phyloP scores from a whole-genome alignment of 1,140 invertebrate species.

The Gonatopus flavifemur region DNA sequence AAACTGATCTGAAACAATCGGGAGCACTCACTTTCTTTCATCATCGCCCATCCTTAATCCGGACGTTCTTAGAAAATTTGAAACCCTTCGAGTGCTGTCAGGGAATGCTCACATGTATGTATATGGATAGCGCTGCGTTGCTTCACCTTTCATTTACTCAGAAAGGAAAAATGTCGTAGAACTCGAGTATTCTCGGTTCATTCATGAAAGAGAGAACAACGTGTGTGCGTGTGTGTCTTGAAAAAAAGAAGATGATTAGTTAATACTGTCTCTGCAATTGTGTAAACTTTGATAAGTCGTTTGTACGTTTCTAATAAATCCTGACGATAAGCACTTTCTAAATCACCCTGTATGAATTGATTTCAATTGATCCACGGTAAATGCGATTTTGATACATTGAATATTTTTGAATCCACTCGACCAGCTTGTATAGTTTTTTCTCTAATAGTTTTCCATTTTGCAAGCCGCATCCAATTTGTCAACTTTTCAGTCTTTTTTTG shows the following conservation, averaged over 20 bases:
- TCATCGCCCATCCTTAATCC: too few relatives aligned
- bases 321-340: not conserved
- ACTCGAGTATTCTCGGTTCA: too few relatives aligned
- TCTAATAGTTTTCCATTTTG: conserved; percentile 27
- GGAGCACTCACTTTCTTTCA: too few relatives aligned
- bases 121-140: too few relatives aligned
- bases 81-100: too few relatives aligned
- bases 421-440: conserved; percentile 15
- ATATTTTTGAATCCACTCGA: not conserved
- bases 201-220: too few relatives aligned
- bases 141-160: too few relatives aligned
- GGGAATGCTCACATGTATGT: too few relatives aligned
- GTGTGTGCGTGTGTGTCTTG: not conserved
- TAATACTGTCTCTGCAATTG: conserved; percentile 8
- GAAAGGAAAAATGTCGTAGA: too few relatives aligned
- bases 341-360: conserved; percentile 1
- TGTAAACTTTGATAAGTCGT: conserved; percentile 20
- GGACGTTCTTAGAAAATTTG: too few relatives aligned
- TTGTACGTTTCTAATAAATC: conserved; percentile 39
- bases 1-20: too few relatives aligned
- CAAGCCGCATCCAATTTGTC: conserved; percentile 30
- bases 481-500: conserved; percentile 34
- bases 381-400: conserved; percentile 13
- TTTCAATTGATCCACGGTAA: conserved; percentile 39
- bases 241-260: too few relatives aligned